Conservation (phyloP, 2,797 vertebrate species). For the Carcharodon carcharias region DNA sequence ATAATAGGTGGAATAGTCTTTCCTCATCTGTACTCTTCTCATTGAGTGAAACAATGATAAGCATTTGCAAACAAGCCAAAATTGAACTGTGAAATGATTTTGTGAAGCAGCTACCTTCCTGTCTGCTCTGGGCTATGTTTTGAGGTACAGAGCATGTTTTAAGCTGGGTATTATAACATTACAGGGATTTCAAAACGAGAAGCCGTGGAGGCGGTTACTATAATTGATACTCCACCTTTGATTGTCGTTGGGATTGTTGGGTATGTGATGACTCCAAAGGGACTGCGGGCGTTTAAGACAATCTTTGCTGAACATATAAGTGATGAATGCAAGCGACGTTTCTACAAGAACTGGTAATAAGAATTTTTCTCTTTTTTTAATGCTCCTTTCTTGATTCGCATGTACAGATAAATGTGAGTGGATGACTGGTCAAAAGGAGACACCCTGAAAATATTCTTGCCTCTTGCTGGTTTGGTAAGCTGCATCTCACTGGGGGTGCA, state of each 20-base stretch:
- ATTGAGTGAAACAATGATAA: background rate
- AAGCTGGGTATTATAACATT: slow-evolving; percentile 16
- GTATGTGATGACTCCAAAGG: slow-evolving; percentile 73
- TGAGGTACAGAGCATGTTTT: background rate
- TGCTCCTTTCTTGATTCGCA: background rate
- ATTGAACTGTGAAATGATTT: background rate
- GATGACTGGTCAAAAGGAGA: background rate
- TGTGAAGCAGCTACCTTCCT: background rate
- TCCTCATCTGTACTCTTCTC: background rate
- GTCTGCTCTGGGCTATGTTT: background rate
- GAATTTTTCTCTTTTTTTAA: background rate
- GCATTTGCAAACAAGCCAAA: background rate
- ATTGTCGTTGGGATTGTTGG: slow-evolving; percentile 82
- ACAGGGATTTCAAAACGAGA: slow-evolving; percentile 82
- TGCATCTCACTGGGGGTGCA: background rate
- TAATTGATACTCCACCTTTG: slow-evolving; percentile 81
- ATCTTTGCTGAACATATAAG: slow-evolving; percentile 88
- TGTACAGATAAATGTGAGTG: background rate
- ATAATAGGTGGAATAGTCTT: background rate
- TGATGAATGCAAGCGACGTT: slow-evolving; percentile 81
- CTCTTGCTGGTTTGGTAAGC: background rate
- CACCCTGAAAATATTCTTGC: background rate
- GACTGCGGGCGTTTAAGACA: slow-evolving; percentile 77
- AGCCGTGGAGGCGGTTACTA: slow-evolving; percentile 82
- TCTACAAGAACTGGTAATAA: slow-evolving; percentile 85